Base-by-base conservation (phyloP, 2,888 invertebrate species). In the Chouioia cunea region DNA sequence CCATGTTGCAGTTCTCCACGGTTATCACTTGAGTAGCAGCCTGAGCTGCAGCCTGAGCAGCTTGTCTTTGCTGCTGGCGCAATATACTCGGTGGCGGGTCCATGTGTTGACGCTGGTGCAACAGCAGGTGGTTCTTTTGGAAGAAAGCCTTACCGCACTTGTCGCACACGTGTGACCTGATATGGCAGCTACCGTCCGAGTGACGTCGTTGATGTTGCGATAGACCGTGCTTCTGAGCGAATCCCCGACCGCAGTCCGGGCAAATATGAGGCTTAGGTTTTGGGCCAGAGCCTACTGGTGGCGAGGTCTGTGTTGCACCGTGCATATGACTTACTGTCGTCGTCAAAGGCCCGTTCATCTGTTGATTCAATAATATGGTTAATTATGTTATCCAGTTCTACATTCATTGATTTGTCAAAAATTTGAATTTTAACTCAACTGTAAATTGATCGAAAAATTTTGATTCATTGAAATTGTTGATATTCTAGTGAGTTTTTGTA, bases 121-220 rank as follows among this genome's bases (percentile, higher is more conserved):
- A 87, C 87, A 93, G 90, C 72, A 94, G 87, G 81, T 94, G 94
- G 83, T 93, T 94, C 86, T 94, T 94, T 86, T 94, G 94, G 88
- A 93, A 93, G 89, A 94, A 94, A 15, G 93, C 93, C 83, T 94
- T 94, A 68, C 93, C 93, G 81, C 94, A 94, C 81, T 93, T 92
- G 74, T 89, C 90, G 81, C 94, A 94, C 14, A 93, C 90, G 81
- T 93, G 93, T 54, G 93, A 92, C 77, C 93, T 89, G 57, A 94
- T 87, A 62, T 93, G 93, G 81, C 94, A 94, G 75, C 92, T 91
- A 59, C 93, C 93, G 76, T 93, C 93, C 2, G 93, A 93, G 82
- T 94, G 93, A 85, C 92, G 90, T 73, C 92, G 90, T 79, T 93
- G 92, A 85, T 94, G 94, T 79, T 94, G 93, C 71, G 93, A 88